A percentile compares a stretch with the other conserved stretches of the same genome.
Conservation (phyloP, 2,797 vertebrate species). For the Tolypeutes matacus region DNA sequence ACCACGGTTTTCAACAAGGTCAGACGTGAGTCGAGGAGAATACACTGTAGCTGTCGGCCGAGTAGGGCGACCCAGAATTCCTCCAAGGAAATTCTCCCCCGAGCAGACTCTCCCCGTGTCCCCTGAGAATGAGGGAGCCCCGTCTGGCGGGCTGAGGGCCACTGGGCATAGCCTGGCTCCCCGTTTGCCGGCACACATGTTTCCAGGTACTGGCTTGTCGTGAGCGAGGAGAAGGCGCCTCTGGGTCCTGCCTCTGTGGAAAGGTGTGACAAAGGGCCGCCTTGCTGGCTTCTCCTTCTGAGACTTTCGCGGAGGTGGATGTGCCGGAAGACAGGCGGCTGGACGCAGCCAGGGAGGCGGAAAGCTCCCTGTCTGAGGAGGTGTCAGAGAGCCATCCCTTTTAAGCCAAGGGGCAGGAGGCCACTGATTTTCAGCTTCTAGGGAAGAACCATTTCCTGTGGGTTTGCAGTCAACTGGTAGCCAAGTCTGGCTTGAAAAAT, state of each 20-base stretch:
- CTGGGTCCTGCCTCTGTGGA: not conserved
- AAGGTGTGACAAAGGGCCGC: not conserved
- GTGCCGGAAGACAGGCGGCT: not conserved
- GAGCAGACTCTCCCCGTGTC: accelerated
- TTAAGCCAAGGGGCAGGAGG: not conserved
- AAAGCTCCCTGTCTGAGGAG: not conserved
- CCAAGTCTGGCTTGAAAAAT: not conserved
- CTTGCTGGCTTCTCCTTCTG: not conserved
- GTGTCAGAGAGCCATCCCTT: not conserved
- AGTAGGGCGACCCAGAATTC: not conserved
- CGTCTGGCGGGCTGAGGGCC: accelerated
- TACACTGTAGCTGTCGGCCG: accelerated
- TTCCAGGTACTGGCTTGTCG: accelerated
- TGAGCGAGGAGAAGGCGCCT: not conserved
- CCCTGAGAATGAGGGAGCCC: conserved; percentile 86
- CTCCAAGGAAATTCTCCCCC: not conserved
- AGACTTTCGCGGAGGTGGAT: accelerated
- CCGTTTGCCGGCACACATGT: not conserved
- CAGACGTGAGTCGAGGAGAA: not conserved
- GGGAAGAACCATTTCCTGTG: not conserved
- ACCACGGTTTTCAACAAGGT: not conserved
- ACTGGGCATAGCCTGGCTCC: not conserved
- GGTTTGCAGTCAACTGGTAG: not conserved
- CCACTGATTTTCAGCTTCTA: not conserved
- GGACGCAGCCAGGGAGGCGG: not conserved